A percentile compares a stretch with the other conserved stretches of the same genome.
Evolutionary conservation across 2,797 vertebrate genomes (phyloP).

Genomic region (Danio tinwini): DNA sequence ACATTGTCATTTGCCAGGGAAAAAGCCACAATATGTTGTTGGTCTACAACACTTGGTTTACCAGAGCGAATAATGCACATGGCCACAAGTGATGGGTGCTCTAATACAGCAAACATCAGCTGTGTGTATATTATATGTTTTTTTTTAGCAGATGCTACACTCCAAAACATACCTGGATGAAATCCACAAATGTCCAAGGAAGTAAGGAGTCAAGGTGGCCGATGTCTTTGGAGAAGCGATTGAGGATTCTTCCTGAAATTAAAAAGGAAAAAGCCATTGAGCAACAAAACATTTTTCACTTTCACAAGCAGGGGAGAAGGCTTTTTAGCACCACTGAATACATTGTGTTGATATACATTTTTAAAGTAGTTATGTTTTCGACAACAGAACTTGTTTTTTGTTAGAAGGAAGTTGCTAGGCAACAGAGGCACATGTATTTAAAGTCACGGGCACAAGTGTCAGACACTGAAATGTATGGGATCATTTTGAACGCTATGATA

Average conservation of each 20-base stretch:
- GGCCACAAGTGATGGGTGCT: not conserved
- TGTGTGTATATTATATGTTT: not conserved
- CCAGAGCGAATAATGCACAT: slow-evolving; percentile 11
- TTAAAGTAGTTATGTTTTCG: too few species aligned
- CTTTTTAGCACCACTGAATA: too few species aligned
- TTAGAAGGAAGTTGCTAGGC: too few species aligned
- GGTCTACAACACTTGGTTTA: slow-evolving; percentile 15
- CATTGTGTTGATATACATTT: too few species aligned
- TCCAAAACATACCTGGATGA: slow-evolving; percentile 81
- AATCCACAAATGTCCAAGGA: slow-evolving; percentile 93
- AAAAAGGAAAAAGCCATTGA: not conserved
- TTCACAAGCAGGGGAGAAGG: too few species aligned
- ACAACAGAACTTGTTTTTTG: too few species aligned
- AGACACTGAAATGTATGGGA: too few species aligned
- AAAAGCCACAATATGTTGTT: slow-evolving; percentile 42
- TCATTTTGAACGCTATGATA: too few species aligned
- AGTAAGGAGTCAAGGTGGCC: slow-evolving; percentile 94
- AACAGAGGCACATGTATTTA: too few species aligned
- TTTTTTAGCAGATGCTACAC: not conserved
- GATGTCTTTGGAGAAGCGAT: slow-evolving; percentile 95
- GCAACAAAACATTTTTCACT: not conserved
- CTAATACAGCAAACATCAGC: slow-evolving; percentile 1
- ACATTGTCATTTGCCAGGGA: slow-evolving; percentile 36
- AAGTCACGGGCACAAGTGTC: too few species aligned
- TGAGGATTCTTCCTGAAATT: slow-evolving; percentile 77